Percentiles rank a stretch among this genome's conserved stretches.
Conservation (phyloP, 2,888 invertebrate species). For the Pogonocherus hispidulus region DNA sequence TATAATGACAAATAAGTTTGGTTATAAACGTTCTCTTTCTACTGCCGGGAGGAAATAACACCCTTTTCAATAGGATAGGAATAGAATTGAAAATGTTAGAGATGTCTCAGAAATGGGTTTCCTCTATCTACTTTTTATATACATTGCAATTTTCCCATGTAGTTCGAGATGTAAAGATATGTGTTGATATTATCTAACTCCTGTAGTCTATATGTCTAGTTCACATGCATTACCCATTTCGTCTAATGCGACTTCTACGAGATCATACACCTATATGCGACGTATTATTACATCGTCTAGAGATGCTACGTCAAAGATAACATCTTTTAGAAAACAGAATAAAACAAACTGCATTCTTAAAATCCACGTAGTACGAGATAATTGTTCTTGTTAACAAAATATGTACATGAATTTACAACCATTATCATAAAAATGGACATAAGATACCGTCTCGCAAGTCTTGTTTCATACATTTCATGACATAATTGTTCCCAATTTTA, state of each 20-base stretch:
- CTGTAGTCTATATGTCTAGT: not conserved
- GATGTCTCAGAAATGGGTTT: no score
- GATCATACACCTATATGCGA: not conserved
- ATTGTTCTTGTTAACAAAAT: slow-evolving; percentile 1
- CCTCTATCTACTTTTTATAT: no score
- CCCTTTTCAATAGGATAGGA: no score
- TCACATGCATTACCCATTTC: not conserved
- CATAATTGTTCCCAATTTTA: no score
- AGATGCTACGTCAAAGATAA: not conserved
- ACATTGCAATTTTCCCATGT: not conserved
- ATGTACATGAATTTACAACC: not conserved
- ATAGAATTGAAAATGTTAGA: no score
- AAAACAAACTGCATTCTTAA: slow-evolving; percentile 2
- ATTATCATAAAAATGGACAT: not conserved
- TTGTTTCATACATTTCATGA: no score
- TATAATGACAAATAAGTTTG: no score
- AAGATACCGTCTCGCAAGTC: not conserved
- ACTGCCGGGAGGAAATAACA: no score
- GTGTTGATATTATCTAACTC: not conserved
- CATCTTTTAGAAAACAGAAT: not conserved
- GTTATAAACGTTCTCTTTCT: no score
- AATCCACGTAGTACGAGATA: not conserved
- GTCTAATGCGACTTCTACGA: not conserved
- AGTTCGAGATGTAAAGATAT: not conserved
- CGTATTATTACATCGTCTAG: not conserved